phyloP scores from a whole-genome alignment of 1,140 invertebrate genomes.

The Pseudomyrmex gracilis region DNA sequence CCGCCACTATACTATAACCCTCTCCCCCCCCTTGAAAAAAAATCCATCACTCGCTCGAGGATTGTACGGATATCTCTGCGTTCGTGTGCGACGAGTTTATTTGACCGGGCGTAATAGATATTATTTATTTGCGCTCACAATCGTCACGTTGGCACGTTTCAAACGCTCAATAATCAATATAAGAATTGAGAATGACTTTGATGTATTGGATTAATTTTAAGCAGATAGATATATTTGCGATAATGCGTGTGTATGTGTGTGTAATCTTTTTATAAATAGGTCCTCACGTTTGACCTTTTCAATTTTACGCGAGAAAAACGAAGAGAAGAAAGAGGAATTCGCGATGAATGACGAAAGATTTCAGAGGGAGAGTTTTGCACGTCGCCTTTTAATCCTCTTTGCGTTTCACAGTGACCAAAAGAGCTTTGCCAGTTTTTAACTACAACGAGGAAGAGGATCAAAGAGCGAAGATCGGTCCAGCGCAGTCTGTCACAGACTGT shows the following conservation, averaged over 20 bases:
- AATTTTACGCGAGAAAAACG: constrained; percentile 60
- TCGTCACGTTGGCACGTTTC: neutral
- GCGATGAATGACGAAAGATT: constrained; percentile 49
- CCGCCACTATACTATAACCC: constrained; percentile 12
- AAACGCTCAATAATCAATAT: neutral
- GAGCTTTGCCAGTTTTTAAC: constrained; percentile 58
- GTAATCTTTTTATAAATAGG: constrained; percentile 3
- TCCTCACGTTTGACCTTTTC: constrained; percentile 7
- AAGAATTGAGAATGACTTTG: neutral
- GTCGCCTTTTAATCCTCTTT: constrained; percentile 71
- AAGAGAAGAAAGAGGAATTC: constrained; percentile 35
- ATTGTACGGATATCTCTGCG: constrained; percentile 35
- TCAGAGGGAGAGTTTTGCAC: constrained; percentile 42
- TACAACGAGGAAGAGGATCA: constrained; percentile 36
- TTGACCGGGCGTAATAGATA: constrained; percentile 82
- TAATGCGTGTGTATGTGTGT: no score
- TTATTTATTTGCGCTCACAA: constrained; percentile 79
- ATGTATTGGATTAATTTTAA: neutral
- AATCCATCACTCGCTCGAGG: constrained; percentile 9
- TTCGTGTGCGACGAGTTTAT: constrained; percentile 72
- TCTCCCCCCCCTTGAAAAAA: neutral
- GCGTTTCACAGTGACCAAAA: constrained; percentile 61
- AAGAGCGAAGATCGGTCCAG: constrained; percentile 57
- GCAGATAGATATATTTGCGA: neutral
- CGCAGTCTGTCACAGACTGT: constrained; percentile 34